These are phyloP conservation scores for Erannis defoliaria DNA, from an alignment of 2,888 invertebrate genomes.

Conservation along the genomic window DNA sequence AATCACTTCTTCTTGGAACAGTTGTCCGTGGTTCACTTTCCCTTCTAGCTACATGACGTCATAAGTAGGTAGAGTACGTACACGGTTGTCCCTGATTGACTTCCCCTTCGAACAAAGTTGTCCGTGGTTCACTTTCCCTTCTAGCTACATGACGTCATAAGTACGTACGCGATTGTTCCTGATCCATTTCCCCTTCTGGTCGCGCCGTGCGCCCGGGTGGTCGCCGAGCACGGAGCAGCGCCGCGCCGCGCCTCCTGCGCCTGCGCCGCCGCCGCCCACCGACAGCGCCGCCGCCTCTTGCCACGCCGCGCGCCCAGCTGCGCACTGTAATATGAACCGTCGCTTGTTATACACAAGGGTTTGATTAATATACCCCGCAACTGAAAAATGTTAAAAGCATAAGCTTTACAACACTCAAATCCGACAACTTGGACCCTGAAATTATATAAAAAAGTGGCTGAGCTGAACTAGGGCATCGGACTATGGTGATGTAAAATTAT, in stretches of 20 bases:
- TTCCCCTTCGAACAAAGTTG: conserved; percentile 92
- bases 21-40: conserved; percentile 66
- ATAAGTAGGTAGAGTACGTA: conserved; percentile 77
- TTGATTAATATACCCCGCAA: not conserved
- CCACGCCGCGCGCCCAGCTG: conserved; percentile 94
- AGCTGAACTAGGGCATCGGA: too few relatives aligned
- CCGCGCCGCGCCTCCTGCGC: conserved; percentile 85
- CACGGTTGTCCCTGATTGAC: conserved; percentile 96
- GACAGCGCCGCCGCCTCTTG: conserved; percentile 88
- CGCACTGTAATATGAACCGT: conserved; percentile 87
- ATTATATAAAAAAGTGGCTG: too few relatives aligned
- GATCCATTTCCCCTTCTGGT: conserved; percentile 92
- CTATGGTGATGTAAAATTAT: too few relatives aligned
- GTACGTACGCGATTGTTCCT: conserved; percentile 92
- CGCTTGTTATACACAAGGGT: conserved; percentile 6
- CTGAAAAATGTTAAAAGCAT: not conserved
- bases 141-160: not conserved
- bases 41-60: not conserved
- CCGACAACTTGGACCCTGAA: not conserved
- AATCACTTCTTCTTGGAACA: too few relatives aligned
- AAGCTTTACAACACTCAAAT: not conserved
- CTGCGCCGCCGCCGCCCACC: conserved; percentile 80
- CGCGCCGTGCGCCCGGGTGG: conserved; percentile 87
- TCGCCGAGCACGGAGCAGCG: conserved; percentile 87
- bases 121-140: conserved; percentile 87